phyloP scores from a whole-genome alignment of 92 coral and sea anemone species.

The Umimayanthus kanabou region DNA sequence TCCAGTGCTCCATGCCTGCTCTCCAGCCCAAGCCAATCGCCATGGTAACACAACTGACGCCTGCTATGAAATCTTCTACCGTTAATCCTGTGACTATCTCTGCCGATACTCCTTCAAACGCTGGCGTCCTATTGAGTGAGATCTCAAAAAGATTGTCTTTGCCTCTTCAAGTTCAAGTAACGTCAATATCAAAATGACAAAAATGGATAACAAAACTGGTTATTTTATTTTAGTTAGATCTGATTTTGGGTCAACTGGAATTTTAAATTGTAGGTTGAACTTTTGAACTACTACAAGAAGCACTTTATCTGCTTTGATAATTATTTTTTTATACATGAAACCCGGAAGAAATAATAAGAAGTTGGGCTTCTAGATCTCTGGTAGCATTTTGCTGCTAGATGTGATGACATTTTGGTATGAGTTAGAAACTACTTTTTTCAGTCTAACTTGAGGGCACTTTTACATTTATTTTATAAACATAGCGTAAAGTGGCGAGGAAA shows the following conservation, averaged over 20 bases:
- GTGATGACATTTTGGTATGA: too few species aligned
- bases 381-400: neutral
- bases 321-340: too few species aligned
- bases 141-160: conserved; percentile 59
- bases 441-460: neutral
- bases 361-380: neutral
- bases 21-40: conserved; percentile 30
- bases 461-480: neutral
- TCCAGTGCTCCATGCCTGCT: conserved; percentile 1
- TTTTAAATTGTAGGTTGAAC: neutral
- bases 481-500: neutral
- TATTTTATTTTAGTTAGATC: conserved; percentile 29
- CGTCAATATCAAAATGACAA: conserved; percentile 17
- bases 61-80: conserved; percentile 14
- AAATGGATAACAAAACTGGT: neutral
- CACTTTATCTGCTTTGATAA: neutral
- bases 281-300: neutral
- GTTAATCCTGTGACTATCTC: conserved; percentile 35
- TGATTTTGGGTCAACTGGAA: neutral
- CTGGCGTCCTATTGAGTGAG: conserved; percentile 39
- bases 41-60: conserved; percentile 36
- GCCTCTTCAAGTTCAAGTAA: conserved; percentile 44
- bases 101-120: conserved; percentile 54
- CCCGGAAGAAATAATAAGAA: neutral
- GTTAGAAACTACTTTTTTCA: neutral